Percentiles rank a stretch among this genome's conserved stretches.
Conservation (phyloP, 2,797 vertebrate species). For the Gymnopithys bicolor region DNA sequence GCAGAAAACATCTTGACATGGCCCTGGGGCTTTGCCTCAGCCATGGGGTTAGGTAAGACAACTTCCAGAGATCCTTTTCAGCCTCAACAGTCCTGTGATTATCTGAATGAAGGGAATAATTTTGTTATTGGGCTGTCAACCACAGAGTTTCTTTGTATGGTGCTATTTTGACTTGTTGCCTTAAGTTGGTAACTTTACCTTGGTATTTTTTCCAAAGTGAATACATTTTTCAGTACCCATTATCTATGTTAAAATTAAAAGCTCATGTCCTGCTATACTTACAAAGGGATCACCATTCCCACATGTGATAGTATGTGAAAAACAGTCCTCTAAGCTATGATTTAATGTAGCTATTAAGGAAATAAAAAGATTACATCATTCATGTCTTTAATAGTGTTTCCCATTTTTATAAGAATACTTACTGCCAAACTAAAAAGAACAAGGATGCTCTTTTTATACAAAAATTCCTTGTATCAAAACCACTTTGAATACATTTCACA, state of each 20-base stretch:
- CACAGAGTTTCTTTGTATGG: background rate
- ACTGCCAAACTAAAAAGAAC: background rate
- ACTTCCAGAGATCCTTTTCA: background rate
- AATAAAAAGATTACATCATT: conserved; percentile 1
- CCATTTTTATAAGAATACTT: background rate
- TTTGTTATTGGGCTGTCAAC: background rate
- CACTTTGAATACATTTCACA: background rate
- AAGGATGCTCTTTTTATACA: background rate
- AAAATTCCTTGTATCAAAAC: background rate
- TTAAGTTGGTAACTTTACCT: background rate
- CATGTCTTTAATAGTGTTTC: background rate
- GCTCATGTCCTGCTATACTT: background rate
- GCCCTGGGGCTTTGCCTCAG: background rate
- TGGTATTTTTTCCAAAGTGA: background rate
- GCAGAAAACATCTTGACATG: background rate
- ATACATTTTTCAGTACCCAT: background rate
- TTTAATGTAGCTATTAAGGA: background rate
- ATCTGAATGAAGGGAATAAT: background rate
- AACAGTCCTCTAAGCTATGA: background rate
- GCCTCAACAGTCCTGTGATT: background rate
- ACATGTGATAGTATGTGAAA: background rate
- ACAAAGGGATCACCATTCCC: background rate
- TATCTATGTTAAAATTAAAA: background rate
- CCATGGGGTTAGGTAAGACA: background rate
- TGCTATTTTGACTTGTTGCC: background rate